phyloP scores from a whole-genome alignment of 2,113 vertebrate species.

The Leuciscus idus region DNA sequence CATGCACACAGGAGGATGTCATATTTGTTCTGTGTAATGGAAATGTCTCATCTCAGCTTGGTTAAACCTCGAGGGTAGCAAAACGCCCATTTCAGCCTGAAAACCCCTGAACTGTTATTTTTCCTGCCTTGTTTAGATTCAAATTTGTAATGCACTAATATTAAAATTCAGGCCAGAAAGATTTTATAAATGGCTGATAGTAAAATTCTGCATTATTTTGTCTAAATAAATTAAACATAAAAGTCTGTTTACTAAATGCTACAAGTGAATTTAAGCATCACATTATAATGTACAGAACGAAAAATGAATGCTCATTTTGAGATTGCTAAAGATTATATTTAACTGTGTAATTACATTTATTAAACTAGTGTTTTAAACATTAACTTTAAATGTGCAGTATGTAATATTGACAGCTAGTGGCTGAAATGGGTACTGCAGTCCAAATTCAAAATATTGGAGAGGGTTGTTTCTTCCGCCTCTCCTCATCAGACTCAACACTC shows the following conservation, averaged over 20 bases:
- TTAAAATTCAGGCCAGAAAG: not conserved
- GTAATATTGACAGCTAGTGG: too few species aligned
- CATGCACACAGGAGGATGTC: constrained; percentile 28
- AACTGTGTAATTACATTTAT: not conserved
- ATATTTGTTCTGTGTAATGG: constrained; percentile 31
- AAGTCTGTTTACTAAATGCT: not conserved
- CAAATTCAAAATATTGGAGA: too few species aligned
- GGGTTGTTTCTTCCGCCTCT: too few species aligned
- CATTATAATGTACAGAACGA: not conserved
- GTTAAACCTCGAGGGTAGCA: constrained; percentile 12
- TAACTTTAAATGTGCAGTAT: too few species aligned
- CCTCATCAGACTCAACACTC: too few species aligned
- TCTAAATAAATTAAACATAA: not conserved
- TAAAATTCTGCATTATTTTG: not conserved
- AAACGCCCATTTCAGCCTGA: constrained; percentile 3
- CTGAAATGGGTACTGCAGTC: too few species aligned
- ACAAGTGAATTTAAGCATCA: not conserved
- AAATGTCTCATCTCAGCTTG: constrained; percentile 29
- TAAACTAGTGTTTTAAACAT: too few species aligned
- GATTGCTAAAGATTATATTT: not conserved
- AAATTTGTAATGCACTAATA: not conserved
- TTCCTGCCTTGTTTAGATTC: not conserved
- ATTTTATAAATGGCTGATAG: not conserved
- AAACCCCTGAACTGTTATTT: not conserved
- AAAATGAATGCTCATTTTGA: not conserved